These are phyloP conservation scores for Ramphastos sulfuratus DNA, from an alignment of 2,113 vertebrate species.

Conservation along the genomic window DNA sequence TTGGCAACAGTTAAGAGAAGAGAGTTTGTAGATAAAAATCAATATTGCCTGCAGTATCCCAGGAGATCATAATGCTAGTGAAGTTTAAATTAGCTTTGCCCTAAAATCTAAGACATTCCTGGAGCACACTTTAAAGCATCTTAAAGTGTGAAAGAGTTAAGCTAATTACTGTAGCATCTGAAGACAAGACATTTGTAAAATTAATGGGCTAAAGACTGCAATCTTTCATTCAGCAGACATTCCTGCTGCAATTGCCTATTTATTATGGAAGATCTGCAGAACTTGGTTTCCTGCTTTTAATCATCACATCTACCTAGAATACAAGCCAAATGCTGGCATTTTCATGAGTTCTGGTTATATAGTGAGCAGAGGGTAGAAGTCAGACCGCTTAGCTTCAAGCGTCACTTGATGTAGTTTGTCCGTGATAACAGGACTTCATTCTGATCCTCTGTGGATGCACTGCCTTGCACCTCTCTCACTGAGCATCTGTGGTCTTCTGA, in stretches of 20 bases:
- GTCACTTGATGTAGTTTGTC: not conserved
- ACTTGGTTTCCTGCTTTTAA: not conserved
- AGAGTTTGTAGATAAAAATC: conserved; percentile 67
- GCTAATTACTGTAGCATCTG: conserved; percentile 66
- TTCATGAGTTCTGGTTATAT: not conserved
- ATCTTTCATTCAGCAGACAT: conserved; percentile 51
- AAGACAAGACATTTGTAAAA: conserved; percentile 67
- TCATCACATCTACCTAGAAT: not conserved
- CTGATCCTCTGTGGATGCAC: rapidly evolving
- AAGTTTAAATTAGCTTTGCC: conserved; percentile 72
- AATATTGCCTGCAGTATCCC: conserved; percentile 71
- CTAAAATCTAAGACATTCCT: conserved; percentile 68
- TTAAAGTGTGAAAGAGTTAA: conserved; percentile 68
- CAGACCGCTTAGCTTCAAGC: not conserved
- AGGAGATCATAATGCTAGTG: conserved; percentile 56
- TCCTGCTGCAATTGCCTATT: not conserved
- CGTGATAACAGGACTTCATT: not conserved
- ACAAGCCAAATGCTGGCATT: not conserved
- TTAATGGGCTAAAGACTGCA: conserved; percentile 40
- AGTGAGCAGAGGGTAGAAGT: not conserved
- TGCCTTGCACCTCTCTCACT: not conserved
- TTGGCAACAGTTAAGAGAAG: conserved; percentile 66
- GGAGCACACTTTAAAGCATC: conserved; percentile 63
- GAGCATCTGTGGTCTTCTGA: not conserved
- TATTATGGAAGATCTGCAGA: not conserved